These are phyloP conservation scores for Diglossa brunneiventris DNA, from an alignment of 2,113 vertebrate genomes.

Conservation along the genomic window DNA sequence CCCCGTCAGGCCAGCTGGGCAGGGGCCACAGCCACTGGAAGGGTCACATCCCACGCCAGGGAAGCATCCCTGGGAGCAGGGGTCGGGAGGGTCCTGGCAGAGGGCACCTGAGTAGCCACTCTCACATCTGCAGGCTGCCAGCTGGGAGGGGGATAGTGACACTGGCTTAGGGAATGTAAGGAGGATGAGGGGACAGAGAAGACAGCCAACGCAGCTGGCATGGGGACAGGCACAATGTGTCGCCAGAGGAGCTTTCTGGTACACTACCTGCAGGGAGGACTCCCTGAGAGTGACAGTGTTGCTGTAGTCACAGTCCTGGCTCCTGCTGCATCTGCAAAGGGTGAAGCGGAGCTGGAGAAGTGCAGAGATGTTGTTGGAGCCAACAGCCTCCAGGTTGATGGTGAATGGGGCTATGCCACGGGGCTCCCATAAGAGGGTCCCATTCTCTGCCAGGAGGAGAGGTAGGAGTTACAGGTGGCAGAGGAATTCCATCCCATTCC, in stretches of 20 bases:
- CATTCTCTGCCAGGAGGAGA: background rate
- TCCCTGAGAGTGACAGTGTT: background rate
- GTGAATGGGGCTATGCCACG: fast-evolving
- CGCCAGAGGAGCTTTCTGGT: background rate
- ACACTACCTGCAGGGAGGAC: slow-evolving; percentile 38
- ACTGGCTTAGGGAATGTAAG: background rate
- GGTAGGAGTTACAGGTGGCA: background rate
- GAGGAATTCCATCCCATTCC: background rate
- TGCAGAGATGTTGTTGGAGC: slow-evolving; percentile 28
- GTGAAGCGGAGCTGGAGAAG: slow-evolving; percentile 44
- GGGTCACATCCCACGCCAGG: background rate
- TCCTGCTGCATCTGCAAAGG: slow-evolving; percentile 54
- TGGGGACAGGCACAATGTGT: background rate
- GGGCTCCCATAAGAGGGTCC: slow-evolving; percentile 25
- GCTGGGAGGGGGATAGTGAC: background rate
- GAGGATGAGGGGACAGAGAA: background rate
- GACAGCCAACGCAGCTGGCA: background rate
- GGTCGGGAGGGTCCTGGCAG: slow-evolving; percentile 4
- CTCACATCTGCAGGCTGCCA: slow-evolving; percentile 38
- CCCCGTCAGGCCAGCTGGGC: background rate
- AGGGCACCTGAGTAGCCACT: background rate
- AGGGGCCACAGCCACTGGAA: background rate
- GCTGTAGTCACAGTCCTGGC: slow-evolving; percentile 31
- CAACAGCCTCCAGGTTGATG: background rate
- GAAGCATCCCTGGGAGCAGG: slow-evolving; percentile 40